Conservation (phyloP, 2,888 invertebrate species). For the Argynnis bischoffii region DNA sequence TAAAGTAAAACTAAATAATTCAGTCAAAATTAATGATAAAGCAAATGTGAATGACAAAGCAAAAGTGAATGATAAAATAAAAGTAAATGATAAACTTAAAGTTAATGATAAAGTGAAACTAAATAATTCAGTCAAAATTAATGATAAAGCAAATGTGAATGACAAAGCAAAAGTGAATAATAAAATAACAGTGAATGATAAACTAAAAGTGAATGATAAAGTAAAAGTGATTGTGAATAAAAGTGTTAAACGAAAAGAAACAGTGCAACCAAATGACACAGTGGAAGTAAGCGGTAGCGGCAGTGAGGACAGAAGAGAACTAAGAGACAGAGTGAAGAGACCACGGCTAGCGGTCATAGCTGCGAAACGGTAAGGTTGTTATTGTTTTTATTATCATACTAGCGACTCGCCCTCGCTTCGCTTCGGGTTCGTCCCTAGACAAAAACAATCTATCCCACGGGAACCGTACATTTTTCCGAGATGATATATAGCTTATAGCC, state of each 20-base stretch:
- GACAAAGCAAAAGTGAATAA: neutral
- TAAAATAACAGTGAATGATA: neutral
- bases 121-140: neutral
- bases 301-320: conserved; percentile 3
- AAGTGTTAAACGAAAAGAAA: neutral
- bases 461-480: too few relatives aligned
- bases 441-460: too few relatives aligned
- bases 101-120: neutral
- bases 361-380: conserved; percentile 21
- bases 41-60: too few relatives aligned
- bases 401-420: too few relatives aligned
- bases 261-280: neutral
- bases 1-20: neutral
- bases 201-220: neutral
- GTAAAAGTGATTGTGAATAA: neutral
- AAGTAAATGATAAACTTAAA: neutral
- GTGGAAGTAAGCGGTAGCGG: conserved; percentile 6
- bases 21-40: neutral
- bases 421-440: too few relatives aligned
- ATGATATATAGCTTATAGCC: too few relatives aligned
- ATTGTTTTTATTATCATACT: neutral
- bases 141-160: neutral
- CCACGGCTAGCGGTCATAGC: neutral
- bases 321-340: neutral
- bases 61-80: neutral